A percentile compares a stretch with the other conserved stretches of the same genome.
These are phyloP conservation scores for Propsilocerus akamusi DNA, from an alignment of 1,140 invertebrate genomes.

Conservation along the genomic window DNA sequence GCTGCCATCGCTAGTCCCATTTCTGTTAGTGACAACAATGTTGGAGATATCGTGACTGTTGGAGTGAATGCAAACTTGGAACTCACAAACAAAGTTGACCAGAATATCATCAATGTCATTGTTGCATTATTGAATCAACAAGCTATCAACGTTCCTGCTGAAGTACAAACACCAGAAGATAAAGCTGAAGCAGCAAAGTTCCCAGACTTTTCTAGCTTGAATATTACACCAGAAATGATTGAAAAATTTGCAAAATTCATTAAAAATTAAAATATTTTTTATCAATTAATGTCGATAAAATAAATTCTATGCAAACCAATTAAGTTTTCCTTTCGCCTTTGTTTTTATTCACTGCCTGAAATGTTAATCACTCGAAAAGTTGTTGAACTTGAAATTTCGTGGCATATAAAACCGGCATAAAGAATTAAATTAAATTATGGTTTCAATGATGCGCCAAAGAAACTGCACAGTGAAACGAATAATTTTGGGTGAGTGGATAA, in stretches of 20 bases:
- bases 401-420: too few relatives aligned
- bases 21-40: neutral
- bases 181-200: neutral
- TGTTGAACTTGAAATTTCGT: too few relatives aligned
- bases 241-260: neutral
- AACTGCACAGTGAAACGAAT: too few relatives aligned
- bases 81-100: neutral
- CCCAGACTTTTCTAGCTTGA: neutral
- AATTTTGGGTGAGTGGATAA: too few relatives aligned
- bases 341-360: too few relatives aligned
- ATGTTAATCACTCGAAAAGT: too few relatives aligned
- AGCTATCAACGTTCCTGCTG: neutral
- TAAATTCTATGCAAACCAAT: too few relatives aligned
- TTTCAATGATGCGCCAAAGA: too few relatives aligned
- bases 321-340: too few relatives aligned
- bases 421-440: too few relatives aligned
- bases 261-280: neutral
- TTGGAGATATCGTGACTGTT: neutral
- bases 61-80: neutral
- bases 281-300: neutral
- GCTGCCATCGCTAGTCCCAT: too few relatives aligned
- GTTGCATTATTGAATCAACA: neutral
- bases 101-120: neutral
- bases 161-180: neutral
- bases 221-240: neutral